Percentiles rank a stretch among this genome's conserved stretches.
These are phyloP conservation scores for Heliconius eleuchia DNA, from an alignment of 1,140 invertebrate species.

Conservation along the genomic window DNA sequence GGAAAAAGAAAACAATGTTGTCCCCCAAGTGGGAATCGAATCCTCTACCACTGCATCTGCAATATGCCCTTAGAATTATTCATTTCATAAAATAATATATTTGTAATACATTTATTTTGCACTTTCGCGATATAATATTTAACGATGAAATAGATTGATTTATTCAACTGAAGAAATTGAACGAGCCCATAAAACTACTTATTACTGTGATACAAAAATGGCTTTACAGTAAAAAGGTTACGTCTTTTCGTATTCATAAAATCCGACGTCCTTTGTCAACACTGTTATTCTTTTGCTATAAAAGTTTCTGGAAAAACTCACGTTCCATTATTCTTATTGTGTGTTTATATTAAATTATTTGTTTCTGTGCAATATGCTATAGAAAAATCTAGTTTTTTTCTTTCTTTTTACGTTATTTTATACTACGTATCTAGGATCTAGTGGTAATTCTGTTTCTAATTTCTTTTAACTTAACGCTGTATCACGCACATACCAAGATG, in stretches of 20 bases:
- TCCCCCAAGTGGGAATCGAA: too few species aligned
- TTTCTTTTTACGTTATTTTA: not conserved
- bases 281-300: constrained; percentile 10
- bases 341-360: not conserved
- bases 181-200: constrained; percentile 17
- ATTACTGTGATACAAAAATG: constrained; percentile 29
- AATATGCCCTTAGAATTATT: too few species aligned
- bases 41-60: too few species aligned
- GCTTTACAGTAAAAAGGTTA: constrained; percentile 28
- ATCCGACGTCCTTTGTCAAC: constrained; percentile 17
- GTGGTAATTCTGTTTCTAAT: too few species aligned
- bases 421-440: too few species aligned
- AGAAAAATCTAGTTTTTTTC: not conserved
- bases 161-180: constrained; percentile 18
- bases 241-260: constrained; percentile 28
- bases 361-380: not conserved
- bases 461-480: too few species aligned
- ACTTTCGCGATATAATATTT: not conserved
- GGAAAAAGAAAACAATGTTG: too few species aligned
- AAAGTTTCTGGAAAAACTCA: not conserved
- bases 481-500: too few species aligned
- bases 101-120: too few species aligned
- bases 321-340: not conserved
- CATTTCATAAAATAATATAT: too few species aligned
- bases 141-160: constrained; percentile 14